Conservation (phyloP, 2,797 vertebrate genomes). For the Acrocephalus scirpaceus region DNA sequence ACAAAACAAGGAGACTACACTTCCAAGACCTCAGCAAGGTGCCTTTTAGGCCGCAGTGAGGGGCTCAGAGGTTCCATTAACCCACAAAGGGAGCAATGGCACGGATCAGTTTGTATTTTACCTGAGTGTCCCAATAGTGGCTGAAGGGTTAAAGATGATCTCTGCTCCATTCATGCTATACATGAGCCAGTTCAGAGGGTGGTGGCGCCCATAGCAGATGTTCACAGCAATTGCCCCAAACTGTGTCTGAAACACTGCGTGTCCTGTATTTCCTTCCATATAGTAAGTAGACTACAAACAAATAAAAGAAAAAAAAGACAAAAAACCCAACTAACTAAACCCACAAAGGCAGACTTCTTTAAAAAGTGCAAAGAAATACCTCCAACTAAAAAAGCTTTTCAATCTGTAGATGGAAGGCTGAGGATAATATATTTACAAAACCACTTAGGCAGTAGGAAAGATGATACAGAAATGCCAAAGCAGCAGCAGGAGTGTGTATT, state of each 20-base stretch:
- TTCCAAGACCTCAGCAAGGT: not conserved
- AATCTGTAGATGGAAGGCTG: not conserved
- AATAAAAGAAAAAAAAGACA: not conserved
- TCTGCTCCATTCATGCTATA: constrained; percentile 93
- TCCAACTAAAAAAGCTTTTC: not conserved
- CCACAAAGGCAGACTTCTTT: not conserved
- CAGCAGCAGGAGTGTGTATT: not conserved
- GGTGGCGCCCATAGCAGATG: constrained; percentile 95
- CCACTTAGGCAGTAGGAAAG: not conserved
- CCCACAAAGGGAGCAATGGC: accelerated
- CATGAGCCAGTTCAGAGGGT: constrained; percentile 98
- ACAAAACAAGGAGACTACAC: not conserved
- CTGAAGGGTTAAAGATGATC: constrained; percentile 97
- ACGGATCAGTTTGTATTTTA: constrained; percentile 31
- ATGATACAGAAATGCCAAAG: not conserved
- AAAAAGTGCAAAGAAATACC: not conserved
- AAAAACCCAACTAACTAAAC: not conserved
- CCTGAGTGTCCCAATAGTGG: constrained; percentile 92
- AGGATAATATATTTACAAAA: not conserved
- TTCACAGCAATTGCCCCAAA: constrained; percentile 93
- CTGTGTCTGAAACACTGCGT: constrained; percentile 92
- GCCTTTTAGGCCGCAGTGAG: not conserved
- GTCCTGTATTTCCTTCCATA: constrained; percentile 93
- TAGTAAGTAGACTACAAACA: constrained; percentile 90
- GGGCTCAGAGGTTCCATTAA: not conserved